Evolutionary conservation across 2,797 vertebrate genomes (phyloP).

Genomic region (Nothura maculosa): DNA sequence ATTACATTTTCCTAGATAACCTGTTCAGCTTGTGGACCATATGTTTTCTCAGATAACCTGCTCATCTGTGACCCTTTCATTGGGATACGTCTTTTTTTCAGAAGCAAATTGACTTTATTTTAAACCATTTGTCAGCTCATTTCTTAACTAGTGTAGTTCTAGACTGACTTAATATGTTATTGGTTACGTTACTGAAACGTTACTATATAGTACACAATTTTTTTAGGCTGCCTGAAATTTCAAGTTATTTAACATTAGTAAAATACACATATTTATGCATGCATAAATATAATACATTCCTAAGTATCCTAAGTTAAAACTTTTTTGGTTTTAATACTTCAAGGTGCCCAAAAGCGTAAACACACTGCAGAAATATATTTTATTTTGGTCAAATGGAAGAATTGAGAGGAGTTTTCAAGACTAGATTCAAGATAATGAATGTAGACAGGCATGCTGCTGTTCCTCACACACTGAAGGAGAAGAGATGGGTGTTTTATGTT

Average conservation of each 20-base stretch:
- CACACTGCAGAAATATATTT: neutral
- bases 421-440: conserved; percentile 11
- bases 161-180: neutral
- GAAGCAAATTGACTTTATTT: neutral
- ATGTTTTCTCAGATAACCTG: neutral
- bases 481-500: conserved; percentile 1
- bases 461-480: neutral
- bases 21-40: neutral
- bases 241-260: fast-evolving
- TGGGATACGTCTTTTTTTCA: neutral
- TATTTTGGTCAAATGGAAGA: neutral
- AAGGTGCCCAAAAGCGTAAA: neutral
- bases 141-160: neutral
- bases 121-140: neutral
- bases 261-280: fast-evolving
- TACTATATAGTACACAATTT: neutral
- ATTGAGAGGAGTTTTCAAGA: neutral
- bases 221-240: neutral
- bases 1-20: neutral
- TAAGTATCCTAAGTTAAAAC: neutral
- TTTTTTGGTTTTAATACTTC: neutral
- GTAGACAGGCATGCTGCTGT: neutral
- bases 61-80: neutral
- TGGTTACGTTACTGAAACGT: neutral
- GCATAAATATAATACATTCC: neutral